A percentile compares a stretch with the other conserved stretches of the same genome.
Conservation (phyloP, 2,888 invertebrate species). For the Ernsta delagoae region DNA sequence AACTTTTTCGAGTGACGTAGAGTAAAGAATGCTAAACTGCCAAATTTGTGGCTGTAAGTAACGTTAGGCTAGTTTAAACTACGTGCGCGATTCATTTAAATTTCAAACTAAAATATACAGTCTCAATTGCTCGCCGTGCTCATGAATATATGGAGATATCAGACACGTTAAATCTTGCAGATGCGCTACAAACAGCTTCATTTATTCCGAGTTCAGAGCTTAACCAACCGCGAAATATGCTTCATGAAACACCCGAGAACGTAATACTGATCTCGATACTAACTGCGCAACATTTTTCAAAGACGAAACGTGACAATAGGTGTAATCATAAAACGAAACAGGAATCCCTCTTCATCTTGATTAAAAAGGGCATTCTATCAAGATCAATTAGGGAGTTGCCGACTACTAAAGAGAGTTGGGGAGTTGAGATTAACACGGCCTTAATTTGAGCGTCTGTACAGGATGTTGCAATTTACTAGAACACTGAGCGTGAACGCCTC, state of each 20-base stretch:
- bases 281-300: slow-evolving; percentile 12
- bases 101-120: slow-evolving; percentile 15
- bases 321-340: slow-evolving; percentile 27
- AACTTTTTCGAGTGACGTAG: not conserved
- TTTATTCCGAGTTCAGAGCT: slow-evolving; percentile 28
- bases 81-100: not conserved
- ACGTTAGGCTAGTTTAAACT: not conserved
- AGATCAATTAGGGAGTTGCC: slow-evolving; percentile 47
- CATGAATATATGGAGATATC: slow-evolving; percentile 15
- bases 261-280: slow-evolving; percentile 18
- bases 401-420: slow-evolving; percentile 41
- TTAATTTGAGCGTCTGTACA: slow-evolving; percentile 33
- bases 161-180: slow-evolving; percentile 16
- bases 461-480: slow-evolving; percentile 29
- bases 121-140: slow-evolving; percentile 1
- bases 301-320: slow-evolving; percentile 2
- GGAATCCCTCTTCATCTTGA: slow-evolving; percentile 14
- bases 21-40: not conserved
- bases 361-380: slow-evolving; percentile 41
- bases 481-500: slow-evolving; percentile 10
- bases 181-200: slow-evolving; percentile 23
- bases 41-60: not conserved
- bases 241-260: slow-evolving; percentile 15
- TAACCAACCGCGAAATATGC: slow-evolving; percentile 27
- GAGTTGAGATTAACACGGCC: slow-evolving; percentile 38